These are phyloP conservation scores for Buathra laborator DNA, from an alignment of 2,888 invertebrate genomes.

Conservation along the genomic window DNA sequence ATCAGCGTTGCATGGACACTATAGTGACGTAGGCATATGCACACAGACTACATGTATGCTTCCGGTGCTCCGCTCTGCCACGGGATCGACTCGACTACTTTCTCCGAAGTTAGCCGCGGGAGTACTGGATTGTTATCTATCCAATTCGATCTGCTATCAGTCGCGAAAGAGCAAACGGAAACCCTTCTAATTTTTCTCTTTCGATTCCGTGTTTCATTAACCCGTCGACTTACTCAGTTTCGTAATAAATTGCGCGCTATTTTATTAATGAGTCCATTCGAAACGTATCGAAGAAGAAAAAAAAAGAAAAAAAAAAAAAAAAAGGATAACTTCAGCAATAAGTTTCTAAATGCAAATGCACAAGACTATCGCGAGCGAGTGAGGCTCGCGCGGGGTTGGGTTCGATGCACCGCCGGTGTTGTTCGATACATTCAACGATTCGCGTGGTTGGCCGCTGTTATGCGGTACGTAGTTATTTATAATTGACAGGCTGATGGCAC, in stretches of 20 bases:
- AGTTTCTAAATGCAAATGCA: conserved; percentile 43
- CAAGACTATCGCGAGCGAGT: conserved; percentile 22
- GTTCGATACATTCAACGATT: conserved; percentile 40
- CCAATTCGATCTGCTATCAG: conserved; percentile 71
- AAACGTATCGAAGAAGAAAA: conserved; percentile 13
- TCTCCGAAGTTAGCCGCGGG: conserved; percentile 70
- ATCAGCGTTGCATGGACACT: conserved; percentile 67
- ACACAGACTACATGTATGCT: conserved; percentile 4
- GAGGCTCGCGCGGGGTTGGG: conserved; percentile 11
- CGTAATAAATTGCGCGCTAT: neutral
- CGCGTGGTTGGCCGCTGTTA: conserved; percentile 37
- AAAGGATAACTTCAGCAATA: conserved; percentile 40
- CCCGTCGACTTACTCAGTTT: neutral
- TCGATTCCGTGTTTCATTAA: neutral
- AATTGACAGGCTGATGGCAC: conserved; percentile 40
- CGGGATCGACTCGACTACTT: conserved; percentile 70
- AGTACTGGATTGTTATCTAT: conserved; percentile 75
- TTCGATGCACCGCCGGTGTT: conserved; percentile 52
- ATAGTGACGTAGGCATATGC: neutral
- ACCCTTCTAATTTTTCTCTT: conserved; percentile 1
- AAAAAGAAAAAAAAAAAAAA: neutral
- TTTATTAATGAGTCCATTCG: neutral
- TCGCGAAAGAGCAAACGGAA: conserved; percentile 42
- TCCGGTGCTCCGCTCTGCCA: conserved; percentile 9
- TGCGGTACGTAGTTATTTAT: conserved; percentile 55